A percentile compares a stretch with the other conserved stretches of the same genome.
phyloP scores from a whole-genome alignment of 2,113 vertebrate genomes.

The Percina caprodes region DNA sequence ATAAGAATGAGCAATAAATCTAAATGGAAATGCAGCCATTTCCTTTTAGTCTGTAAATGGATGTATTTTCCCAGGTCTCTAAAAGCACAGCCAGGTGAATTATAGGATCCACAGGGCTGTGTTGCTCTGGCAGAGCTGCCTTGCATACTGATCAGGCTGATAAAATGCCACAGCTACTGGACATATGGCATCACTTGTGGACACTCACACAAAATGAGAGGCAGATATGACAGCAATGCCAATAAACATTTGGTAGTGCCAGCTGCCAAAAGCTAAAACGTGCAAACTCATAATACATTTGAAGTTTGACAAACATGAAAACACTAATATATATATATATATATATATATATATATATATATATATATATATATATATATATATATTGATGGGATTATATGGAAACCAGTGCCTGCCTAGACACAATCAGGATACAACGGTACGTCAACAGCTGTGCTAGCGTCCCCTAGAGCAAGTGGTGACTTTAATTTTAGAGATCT shows the following conservation, averaged over 20 bases:
- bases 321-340: no score
- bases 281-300: slow-evolving; percentile 9
- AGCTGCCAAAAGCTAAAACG: slow-evolving; percentile 5
- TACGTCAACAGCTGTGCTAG: background rate
- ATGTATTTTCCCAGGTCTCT: slow-evolving; percentile 72
- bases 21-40: slow-evolving; percentile 78
- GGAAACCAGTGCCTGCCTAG: no score
- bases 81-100: slow-evolving; percentile 75
- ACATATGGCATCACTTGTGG: slow-evolving; percentile 42
- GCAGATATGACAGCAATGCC: slow-evolving; percentile 9
- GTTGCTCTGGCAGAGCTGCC: slow-evolving; percentile 37
- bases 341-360: background rate
- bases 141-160: slow-evolving; percentile 66
- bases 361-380: background rate
- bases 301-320: background rate
- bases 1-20: slow-evolving; percentile 81
- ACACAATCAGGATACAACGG: background rate
- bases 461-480: background rate
- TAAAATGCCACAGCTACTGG: slow-evolving; percentile 36
- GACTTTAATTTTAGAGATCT: background rate
- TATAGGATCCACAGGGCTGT: slow-evolving; percentile 62
- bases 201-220: slow-evolving; percentile 29
- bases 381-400: background rate
- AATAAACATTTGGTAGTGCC: slow-evolving; percentile 32
- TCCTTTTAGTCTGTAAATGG: slow-evolving; percentile 68